These are phyloP conservation scores for Parthenolecanium corni DNA, from an alignment of 2,888 invertebrate genomes.

Conservation along the genomic window DNA sequence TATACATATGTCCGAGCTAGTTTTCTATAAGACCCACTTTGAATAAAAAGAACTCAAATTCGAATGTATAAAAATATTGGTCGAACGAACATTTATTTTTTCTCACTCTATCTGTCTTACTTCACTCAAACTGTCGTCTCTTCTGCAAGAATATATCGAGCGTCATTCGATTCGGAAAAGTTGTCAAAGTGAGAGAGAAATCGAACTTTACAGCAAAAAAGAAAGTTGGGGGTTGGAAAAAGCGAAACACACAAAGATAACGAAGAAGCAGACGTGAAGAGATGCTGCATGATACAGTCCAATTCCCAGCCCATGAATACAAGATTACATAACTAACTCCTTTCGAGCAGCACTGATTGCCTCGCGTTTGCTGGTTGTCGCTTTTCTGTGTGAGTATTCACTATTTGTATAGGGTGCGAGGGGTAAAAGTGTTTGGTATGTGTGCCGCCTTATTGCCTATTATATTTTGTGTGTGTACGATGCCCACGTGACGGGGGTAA, in stretches of 20 bases:
- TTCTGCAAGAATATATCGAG: too few species aligned
- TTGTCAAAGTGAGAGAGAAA: constrained; percentile 28
- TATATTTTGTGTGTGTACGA: background rate
- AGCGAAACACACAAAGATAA: constrained; percentile 3
- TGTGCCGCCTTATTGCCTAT: too few species aligned
- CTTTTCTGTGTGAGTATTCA: background rate
- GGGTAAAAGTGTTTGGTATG: too few species aligned
- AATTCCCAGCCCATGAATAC: constrained; percentile 28
- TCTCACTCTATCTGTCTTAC: too few species aligned
- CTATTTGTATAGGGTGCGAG: too few species aligned
- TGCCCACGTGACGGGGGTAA: constrained; percentile 22
- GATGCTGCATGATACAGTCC: constrained; percentile 21
- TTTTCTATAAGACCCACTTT: too few species aligned
- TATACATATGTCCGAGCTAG: too few species aligned
- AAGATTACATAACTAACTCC: constrained; percentile 19
- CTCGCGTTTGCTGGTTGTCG: constrained; percentile 12
- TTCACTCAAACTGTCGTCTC: too few species aligned
- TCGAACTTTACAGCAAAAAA: constrained; percentile 4
- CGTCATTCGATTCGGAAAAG: constrained; percentile 20
- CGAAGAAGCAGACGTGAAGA: constrained; percentile 26
- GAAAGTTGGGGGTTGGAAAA: too few species aligned
- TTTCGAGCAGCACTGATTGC: constrained; percentile 17
- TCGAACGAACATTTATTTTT: too few species aligned
- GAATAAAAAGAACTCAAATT: too few species aligned
- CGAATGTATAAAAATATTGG: too few species aligned